Evolutionary conservation across 2,888 invertebrate genomes (phyloP).

Genomic region (Augochlorella aurata): DNA sequence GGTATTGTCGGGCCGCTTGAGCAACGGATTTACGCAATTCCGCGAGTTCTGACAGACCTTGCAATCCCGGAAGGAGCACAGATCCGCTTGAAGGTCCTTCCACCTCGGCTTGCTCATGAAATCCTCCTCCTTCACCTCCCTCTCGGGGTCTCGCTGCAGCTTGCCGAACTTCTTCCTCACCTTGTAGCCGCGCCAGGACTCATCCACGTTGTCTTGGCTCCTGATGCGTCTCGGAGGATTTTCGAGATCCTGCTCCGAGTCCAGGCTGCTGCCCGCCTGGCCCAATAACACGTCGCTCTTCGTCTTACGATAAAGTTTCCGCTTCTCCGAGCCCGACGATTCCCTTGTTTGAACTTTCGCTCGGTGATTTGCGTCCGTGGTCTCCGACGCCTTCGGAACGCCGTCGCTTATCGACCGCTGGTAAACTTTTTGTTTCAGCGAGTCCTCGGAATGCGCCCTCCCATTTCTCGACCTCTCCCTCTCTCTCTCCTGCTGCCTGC

Average conservation of each 20-base stretch:
- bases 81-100: slow-evolving; percentile 69
- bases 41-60: slow-evolving; percentile 64
- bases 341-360: slow-evolving; percentile 34
- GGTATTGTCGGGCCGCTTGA: neutral
- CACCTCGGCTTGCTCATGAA: slow-evolving; percentile 74
- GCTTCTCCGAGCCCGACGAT: slow-evolving; percentile 66
- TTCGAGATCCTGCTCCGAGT: slow-evolving; percentile 64
- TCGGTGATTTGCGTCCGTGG: slow-evolving; percentile 3
- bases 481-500: slow-evolving; percentile 38
- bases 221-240: slow-evolving; percentile 61
- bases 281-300: slow-evolving; percentile 73
- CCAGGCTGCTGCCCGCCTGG: slow-evolving; percentile 57
- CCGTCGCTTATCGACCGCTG: slow-evolving; percentile 65
- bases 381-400: slow-evolving; percentile 19
- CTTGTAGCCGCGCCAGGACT: slow-evolving; percentile 77
- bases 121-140: slow-evolving; percentile 67
- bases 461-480: slow-evolving; percentile 22
- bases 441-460: slow-evolving; percentile 25
- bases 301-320: slow-evolving; percentile 74
- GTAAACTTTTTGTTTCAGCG: slow-evolving; percentile 30
- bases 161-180: slow-evolving; percentile 73
- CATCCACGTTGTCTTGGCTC: slow-evolving; percentile 71
- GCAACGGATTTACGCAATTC: slow-evolving; percentile 58
- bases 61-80: slow-evolving; percentile 66
- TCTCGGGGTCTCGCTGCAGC: slow-evolving; percentile 58